Percentiles rank a stretch among this genome's conserved stretches.
Evolutionary conservation across 2,888 invertebrate species (phyloP).

Genomic region (Drosophila planitibia): DNA sequence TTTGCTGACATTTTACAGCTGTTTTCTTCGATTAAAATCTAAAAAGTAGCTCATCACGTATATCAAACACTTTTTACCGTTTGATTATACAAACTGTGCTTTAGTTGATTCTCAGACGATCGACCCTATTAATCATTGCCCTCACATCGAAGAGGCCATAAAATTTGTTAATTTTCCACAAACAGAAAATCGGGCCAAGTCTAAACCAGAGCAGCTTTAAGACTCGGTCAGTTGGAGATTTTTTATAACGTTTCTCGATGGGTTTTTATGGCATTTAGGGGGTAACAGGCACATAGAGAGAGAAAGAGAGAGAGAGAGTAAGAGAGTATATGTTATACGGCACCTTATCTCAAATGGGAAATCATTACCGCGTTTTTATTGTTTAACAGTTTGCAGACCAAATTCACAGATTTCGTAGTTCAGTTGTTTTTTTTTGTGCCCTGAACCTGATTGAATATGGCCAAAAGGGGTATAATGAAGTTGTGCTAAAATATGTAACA

Average conservation of each 20-base stretch:
- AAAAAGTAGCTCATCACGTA: neutral
- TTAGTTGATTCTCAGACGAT: slow-evolving; percentile 9
- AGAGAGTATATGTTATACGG: slow-evolving; percentile 40
- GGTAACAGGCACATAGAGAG: neutral
- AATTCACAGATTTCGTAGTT: slow-evolving; percentile 57
- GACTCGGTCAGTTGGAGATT: slow-evolving; percentile 32
- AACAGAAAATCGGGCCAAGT: slow-evolving; percentile 66
- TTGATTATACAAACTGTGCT: neutral
- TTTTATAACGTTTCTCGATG: slow-evolving; percentile 28
- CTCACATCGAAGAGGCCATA: slow-evolving; percentile 65
- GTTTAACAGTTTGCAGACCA: slow-evolving; percentile 67
- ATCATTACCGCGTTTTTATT: slow-evolving; percentile 77
- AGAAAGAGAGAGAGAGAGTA: neutral
- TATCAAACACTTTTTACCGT: neutral
- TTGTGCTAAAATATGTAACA: neutral
- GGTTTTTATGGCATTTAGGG: slow-evolving; percentile 50
- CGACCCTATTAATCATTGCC: slow-evolving; percentile 42
- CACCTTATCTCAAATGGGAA: slow-evolving; percentile 79
- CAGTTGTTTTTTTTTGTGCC: neutral
- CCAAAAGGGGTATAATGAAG: neutral
- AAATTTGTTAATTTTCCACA: slow-evolving; percentile 70
- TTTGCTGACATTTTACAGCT: neutral
- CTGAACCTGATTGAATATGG: neutral
- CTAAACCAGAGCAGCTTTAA: slow-evolving; percentile 69
- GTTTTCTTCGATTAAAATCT: neutral